A percentile compares a stretch with the other conserved stretches of the same genome.
These are phyloP conservation scores for Echinometra lucunter DNA, from an alignment of 53 echinoderm and acorn worm species.

Conservation along the genomic window DNA sequence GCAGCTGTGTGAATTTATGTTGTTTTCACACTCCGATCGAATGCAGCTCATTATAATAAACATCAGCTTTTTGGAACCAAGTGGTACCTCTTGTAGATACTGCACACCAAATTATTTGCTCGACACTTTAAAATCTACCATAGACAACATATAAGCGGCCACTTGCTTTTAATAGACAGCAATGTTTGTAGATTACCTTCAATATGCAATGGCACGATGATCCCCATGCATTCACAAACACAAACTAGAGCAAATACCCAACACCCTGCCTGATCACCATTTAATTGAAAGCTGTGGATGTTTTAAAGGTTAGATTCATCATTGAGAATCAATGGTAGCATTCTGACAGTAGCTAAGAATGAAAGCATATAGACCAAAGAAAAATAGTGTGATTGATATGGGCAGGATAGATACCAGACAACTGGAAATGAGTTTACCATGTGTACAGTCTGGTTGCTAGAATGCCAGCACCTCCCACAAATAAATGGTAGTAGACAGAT, in stretches of 20 bases:
- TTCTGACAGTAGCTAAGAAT: background rate
- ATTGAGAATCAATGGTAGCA: background rate
- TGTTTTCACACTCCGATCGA: too few relatives aligned
- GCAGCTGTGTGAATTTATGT: too few relatives aligned
- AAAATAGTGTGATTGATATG: background rate
- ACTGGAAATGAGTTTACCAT: background rate
- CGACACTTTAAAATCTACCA: background rate
- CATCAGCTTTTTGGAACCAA: background rate
- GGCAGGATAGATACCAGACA: background rate
- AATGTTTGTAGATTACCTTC: background rate
- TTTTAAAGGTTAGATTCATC: slow-evolving; percentile 15
- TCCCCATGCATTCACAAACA: background rate
- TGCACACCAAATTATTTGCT: background rate
- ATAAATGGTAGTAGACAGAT: background rate
- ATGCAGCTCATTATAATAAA: background rate
- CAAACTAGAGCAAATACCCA: slow-evolving; percentile 18
- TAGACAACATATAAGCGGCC: too few relatives aligned
- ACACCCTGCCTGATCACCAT: background rate
- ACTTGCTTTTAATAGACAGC: background rate
- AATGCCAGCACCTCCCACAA: slow-evolving; percentile 7
- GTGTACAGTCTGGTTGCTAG: background rate
- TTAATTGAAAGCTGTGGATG: slow-evolving; percentile 1
- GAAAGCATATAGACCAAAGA: background rate
- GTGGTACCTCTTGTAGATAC: background rate
- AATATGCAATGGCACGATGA: background rate